Evolutionary conservation across 1,140 invertebrate species (phyloP).

Genomic region (Diabrotica virgifera): DNA sequence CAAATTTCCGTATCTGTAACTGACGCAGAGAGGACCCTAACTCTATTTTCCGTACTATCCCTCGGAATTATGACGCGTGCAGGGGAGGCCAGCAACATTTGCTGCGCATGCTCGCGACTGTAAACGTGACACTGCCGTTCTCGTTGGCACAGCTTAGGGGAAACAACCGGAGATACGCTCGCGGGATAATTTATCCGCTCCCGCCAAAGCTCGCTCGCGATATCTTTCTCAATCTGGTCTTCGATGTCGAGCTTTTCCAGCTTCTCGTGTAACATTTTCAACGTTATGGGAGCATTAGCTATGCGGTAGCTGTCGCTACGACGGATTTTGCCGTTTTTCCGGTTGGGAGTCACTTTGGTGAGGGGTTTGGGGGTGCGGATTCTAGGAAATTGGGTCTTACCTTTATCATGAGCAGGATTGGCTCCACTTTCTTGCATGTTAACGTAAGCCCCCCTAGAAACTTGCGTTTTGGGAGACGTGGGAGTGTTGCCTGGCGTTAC

Average conservation of each 20-base stretch:
- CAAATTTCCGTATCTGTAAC: conserved; percentile 72
- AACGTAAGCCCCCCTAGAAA: conserved; percentile 63
- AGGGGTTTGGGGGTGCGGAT: conserved; percentile 6
- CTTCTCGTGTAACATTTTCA: conserved; percentile 41
- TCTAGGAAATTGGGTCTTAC: conserved; percentile 37
- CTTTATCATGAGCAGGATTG: conserved; percentile 59
- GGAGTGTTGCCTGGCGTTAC: conserved; percentile 50
- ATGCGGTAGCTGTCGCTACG: conserved; percentile 83
- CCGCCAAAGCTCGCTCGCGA: conserved; percentile 60
- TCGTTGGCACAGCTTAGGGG: conserved; percentile 38
- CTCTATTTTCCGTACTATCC: conserved; percentile 53
- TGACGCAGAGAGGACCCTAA: conserved; percentile 56
- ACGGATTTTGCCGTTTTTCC: conserved; percentile 59
- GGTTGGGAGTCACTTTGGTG: conserved; percentile 12
- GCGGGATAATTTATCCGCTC: conserved; percentile 69
- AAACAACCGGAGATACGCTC: conserved; percentile 57
- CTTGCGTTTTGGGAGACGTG: conserved; percentile 47
- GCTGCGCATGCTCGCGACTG: conserved; percentile 49
- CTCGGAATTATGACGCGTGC: conserved; percentile 56
- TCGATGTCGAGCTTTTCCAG: conserved; percentile 41
- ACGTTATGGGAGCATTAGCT: conserved; percentile 70
- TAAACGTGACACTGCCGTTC: conserved; percentile 34
- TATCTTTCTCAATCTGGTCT: conserved; percentile 58
- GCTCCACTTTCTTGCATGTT: conserved; percentile 66
- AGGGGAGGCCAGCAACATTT: conserved; percentile 48